Conservation (phyloP, 2,888 invertebrate species). For the Sarcophaga rosellei region DNA sequence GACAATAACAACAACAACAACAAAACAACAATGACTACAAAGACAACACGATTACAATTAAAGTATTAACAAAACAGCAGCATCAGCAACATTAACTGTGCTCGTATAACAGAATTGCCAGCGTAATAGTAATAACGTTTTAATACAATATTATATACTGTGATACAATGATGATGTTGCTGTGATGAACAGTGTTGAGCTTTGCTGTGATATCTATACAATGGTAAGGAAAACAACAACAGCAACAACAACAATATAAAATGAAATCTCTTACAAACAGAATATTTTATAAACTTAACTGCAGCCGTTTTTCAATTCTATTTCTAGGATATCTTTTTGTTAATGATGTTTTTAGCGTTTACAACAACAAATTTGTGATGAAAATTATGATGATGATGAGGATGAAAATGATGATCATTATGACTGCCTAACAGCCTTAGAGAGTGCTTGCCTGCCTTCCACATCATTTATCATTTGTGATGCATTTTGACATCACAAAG, state of each 20-base stretch:
- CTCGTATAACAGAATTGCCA: background rate
- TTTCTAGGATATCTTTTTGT: no score
- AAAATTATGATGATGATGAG: background rate
- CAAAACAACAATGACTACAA: background rate
- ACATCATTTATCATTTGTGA: constrained; percentile 37
- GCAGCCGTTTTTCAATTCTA: no score
- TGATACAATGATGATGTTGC: background rate
- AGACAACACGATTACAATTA: background rate
- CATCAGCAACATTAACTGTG: background rate
- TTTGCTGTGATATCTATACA: no score
- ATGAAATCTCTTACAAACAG: background rate
- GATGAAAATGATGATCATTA: background rate
- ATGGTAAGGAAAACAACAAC: background rate
- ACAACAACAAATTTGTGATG: no score
- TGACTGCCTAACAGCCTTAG: background rate
- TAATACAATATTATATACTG: background rate
- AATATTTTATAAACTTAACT: background rate
- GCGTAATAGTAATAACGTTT: background rate
- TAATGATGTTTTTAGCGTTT: background rate
- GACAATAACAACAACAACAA: background rate
- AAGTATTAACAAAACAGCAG: background rate
- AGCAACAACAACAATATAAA: constrained; percentile 3
- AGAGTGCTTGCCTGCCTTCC: constrained; percentile 8
- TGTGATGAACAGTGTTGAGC: background rate
- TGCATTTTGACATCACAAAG: constrained; percentile 37